Conservation (phyloP, 2,888 invertebrate genomes). For the Aplocera efformata region DNA sequence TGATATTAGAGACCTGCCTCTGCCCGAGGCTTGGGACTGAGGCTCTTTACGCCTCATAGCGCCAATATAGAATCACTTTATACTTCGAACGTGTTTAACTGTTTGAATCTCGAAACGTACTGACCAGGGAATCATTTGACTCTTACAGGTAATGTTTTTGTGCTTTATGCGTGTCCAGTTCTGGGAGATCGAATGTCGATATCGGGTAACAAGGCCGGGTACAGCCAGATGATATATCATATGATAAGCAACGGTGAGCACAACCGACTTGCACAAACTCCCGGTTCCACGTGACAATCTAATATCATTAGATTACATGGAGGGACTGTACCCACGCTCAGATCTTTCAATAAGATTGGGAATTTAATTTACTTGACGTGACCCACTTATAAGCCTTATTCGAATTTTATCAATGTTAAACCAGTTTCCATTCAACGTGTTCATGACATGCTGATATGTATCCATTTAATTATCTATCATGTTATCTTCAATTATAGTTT, state of each 20-base stretch:
- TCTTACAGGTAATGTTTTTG: slow-evolving; percentile 54
- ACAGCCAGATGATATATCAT: slow-evolving; percentile 68
- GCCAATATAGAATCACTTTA: slow-evolving; percentile 22
- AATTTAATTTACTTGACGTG: slow-evolving; percentile 43
- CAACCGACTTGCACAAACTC: slow-evolving; percentile 49
- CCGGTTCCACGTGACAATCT: slow-evolving; percentile 38
- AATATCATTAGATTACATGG: slow-evolving; percentile 39
- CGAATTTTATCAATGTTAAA: slow-evolving; percentile 11
- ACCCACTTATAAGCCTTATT: slow-evolving; percentile 24
- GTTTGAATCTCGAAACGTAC: slow-evolving; percentile 45
- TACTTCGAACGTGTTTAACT: slow-evolving; percentile 48
- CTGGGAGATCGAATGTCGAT: slow-evolving; percentile 61
- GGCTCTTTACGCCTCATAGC: slow-evolving; percentile 65
- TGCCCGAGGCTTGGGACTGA: slow-evolving; percentile 40
- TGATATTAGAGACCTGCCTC: slow-evolving; percentile 63
- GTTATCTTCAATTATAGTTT: slow-evolving; percentile 31
- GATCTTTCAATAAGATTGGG: slow-evolving; percentile 47
- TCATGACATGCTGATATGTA: slow-evolving; percentile 10
- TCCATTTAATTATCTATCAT: slow-evolving; percentile 22
- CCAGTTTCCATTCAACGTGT: background rate
- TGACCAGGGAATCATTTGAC: slow-evolving; percentile 46
- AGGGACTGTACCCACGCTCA: slow-evolving; percentile 39
- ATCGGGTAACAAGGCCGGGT: slow-evolving; percentile 67
- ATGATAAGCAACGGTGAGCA: slow-evolving; percentile 69
- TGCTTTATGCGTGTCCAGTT: slow-evolving; percentile 61